A percentile compares a stretch with the other conserved stretches of the same genome.
These are phyloP conservation scores for Dendrolimus houi DNA, from an alignment of 2,888 invertebrate species.

Conservation along the genomic window DNA sequence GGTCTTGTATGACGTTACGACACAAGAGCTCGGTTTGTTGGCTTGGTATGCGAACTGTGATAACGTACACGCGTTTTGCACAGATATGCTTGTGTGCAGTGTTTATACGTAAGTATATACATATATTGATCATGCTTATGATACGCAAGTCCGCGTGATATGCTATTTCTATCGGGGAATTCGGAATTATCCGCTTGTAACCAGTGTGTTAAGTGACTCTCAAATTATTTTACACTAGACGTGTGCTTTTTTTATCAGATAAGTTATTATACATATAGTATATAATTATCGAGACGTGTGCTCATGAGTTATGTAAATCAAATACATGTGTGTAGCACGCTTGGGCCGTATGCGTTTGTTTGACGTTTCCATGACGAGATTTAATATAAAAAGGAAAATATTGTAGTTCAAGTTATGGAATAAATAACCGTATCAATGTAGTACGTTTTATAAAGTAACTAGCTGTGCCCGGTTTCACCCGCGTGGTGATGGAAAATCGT, in stretches of 20 bases:
- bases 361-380: background rate
- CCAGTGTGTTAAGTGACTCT: background rate
- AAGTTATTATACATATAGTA: background rate
- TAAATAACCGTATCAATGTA: no score
- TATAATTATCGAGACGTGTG: background rate
- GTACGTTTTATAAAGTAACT: no score
- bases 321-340: background rate
- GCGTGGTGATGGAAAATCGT: no score
- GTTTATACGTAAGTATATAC: background rate
- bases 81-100: background rate
- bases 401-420: no score
- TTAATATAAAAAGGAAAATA: background rate
- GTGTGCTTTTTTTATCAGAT: background rate
- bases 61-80: conserved; percentile 1
- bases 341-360: background rate
- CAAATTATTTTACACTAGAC: background rate
- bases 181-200: background rate
- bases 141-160: conserved; percentile 5
- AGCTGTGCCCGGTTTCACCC: no score
- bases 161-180: background rate
- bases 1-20: conserved; percentile 1
- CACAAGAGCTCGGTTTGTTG: background rate
- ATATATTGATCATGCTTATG: conserved; percentile 5
- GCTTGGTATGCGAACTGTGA: background rate
- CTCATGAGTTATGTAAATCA: background rate